Conservation (phyloP, 2,888 invertebrate genomes). For the Luffia ferchaultella region DNA sequence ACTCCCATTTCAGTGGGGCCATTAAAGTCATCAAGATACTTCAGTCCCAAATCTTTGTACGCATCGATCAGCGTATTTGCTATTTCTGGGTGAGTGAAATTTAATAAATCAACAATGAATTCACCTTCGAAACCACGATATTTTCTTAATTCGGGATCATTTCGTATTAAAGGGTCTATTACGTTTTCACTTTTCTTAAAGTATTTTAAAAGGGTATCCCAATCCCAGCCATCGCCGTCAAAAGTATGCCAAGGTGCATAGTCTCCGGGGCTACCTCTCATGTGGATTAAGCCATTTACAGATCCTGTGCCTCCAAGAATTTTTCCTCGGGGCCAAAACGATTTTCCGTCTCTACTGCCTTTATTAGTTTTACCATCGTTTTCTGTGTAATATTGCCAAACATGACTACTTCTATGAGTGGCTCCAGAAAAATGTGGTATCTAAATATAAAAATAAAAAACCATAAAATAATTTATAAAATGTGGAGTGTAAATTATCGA, state of each 20-base stretch:
- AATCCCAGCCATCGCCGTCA: slow-evolving; percentile 47
- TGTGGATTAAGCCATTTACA: slow-evolving; percentile 47
- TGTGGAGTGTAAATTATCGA: not conserved
- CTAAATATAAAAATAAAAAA: slow-evolving; percentile 26
- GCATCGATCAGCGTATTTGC: slow-evolving; percentile 38
- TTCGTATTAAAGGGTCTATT: slow-evolving; percentile 40
- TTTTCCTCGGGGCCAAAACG: slow-evolving; percentile 51
- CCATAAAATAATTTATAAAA: not conserved
- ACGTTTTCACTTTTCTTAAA: slow-evolving; percentile 51
- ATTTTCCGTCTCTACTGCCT: slow-evolving; percentile 28
- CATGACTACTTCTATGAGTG: slow-evolving; percentile 30
- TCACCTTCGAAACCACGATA: slow-evolving; percentile 58
- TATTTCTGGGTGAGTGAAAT: slow-evolving; percentile 39
- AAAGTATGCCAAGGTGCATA: slow-evolving; percentile 40
- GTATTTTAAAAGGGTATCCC: slow-evolving; percentile 38
- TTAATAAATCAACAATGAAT: slow-evolving; percentile 54
- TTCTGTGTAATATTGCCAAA: slow-evolving; percentile 47
- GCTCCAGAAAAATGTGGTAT: slow-evolving; percentile 41
- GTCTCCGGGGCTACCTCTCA: slow-evolving; percentile 44
- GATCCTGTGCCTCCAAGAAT: slow-evolving; percentile 50
- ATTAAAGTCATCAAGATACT: slow-evolving; percentile 43
- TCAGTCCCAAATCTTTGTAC: slow-evolving; percentile 56
- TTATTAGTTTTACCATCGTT: slow-evolving; percentile 31
- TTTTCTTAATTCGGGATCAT: slow-evolving; percentile 33
- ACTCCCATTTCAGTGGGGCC: slow-evolving; percentile 58